These are phyloP conservation scores for Oscheius sp. DNA, from an alignment of 2,888 invertebrate genomes.

Conservation along the genomic window DNA sequence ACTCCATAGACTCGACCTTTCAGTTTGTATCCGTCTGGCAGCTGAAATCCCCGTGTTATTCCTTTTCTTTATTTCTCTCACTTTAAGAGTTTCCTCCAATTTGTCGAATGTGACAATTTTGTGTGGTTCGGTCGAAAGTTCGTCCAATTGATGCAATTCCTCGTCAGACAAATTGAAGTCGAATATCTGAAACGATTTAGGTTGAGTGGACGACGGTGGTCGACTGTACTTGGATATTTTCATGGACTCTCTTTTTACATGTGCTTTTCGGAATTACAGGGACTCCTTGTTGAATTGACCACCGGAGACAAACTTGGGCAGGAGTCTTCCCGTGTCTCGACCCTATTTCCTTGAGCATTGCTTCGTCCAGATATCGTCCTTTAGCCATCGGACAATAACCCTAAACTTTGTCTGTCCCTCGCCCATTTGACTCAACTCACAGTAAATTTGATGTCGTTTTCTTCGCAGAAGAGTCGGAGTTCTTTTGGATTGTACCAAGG, in stretches of 20 bases:
- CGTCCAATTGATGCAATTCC: slow-evolving; percentile 59
- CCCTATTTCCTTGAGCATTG: slow-evolving; percentile 70
- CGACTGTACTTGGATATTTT: slow-evolving; percentile 71
- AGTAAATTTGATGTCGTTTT: slow-evolving; percentile 66
- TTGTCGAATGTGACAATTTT: slow-evolving; percentile 68
- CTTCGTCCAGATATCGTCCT: slow-evolving; percentile 72
- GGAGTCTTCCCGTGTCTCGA: slow-evolving; percentile 67
- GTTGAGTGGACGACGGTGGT: not conserved
- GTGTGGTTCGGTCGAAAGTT: slow-evolving; percentile 59
- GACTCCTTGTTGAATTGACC: slow-evolving; percentile 74
- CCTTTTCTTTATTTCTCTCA: too few species aligned
- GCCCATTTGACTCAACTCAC: not conserved
- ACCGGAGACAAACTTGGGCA: slow-evolving; percentile 74
- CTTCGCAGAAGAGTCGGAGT: slow-evolving; percentile 71
- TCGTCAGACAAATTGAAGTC: slow-evolving; percentile 64
- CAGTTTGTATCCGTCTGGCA: slow-evolving; percentile 72
- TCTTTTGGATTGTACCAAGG: slow-evolving; percentile 73
- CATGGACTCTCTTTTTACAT: slow-evolving; percentile 68
- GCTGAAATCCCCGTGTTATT: slow-evolving; percentile 60
- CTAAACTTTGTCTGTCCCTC: slow-evolving; percentile 49
- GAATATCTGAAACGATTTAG: slow-evolving; percentile 72
- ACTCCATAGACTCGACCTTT: slow-evolving; percentile 55
- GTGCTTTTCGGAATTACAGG: slow-evolving; percentile 75
- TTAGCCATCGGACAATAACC: slow-evolving; percentile 75
- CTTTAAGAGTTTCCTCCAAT: slow-evolving; percentile 57